Evolutionary conservation across 2,113 vertebrate genomes (phyloP).

Genomic region (Tyto alba): DNA sequence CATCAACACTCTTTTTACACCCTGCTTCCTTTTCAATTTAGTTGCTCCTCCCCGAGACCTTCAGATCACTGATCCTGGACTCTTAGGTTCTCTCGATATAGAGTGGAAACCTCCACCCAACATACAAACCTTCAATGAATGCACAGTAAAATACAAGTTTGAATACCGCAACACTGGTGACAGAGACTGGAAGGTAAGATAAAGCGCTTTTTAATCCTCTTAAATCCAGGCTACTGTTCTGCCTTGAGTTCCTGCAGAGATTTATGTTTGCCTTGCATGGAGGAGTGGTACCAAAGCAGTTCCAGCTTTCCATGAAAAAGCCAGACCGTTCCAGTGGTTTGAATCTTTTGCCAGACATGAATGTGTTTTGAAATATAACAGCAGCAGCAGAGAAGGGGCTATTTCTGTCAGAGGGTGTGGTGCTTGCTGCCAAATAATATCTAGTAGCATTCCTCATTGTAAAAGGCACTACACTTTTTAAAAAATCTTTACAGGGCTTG

Average conservation of each 20-base stretch:
- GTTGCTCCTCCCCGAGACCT: slow-evolving; percentile 81
- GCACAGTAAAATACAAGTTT: slow-evolving; percentile 74
- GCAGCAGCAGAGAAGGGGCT: not conserved
- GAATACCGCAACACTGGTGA: slow-evolving; percentile 71
- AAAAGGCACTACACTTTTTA: not conserved
- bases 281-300: not conserved
- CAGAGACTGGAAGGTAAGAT: slow-evolving; percentile 79
- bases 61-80: slow-evolving; percentile 77
- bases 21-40: slow-evolving; percentile 34
- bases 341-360: not conserved
- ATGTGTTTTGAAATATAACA: not conserved
- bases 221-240: not conserved
- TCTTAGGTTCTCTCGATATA: slow-evolving; percentile 78
- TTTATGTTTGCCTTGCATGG: not conserved
- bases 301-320: not conserved
- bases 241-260: not conserved
- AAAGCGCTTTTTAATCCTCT: rapidly evolving
- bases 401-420: not conserved
- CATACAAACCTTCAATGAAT: slow-evolving; percentile 43
- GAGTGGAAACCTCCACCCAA: slow-evolving; percentile 75
- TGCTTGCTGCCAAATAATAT: not conserved
- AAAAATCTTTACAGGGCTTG: not conserved
- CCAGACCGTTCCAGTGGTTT: not conserved
- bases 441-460: not conserved
- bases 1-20: not conserved